Evolutionary conservation across 37 sponge, comb jelly and placozoan genomes (phyloP).

Genomic region (Lycopodina hypogea): DNA sequence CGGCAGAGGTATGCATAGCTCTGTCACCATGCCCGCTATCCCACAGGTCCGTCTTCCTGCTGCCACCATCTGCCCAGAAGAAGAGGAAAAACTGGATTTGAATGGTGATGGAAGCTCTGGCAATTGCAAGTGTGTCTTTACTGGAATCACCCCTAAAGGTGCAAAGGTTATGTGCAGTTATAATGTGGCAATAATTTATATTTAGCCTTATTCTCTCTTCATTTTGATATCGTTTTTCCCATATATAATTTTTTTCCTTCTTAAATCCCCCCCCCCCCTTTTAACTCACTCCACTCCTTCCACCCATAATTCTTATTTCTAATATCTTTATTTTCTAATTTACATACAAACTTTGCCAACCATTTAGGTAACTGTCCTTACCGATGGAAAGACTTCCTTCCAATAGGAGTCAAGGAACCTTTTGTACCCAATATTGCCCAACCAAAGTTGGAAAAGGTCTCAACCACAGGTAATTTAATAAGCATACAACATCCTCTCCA

Average conservation of each 20-base stretch:
- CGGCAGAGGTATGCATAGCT: background rate
- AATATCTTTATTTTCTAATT: background rate
- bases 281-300: background rate
- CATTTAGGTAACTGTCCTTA: constrained; percentile 71
- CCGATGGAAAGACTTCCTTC: constrained; percentile 49
- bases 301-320: background rate
- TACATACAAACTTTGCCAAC: too few species aligned
- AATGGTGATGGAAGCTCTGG: constrained; percentile 4
- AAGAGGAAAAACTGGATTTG: background rate
- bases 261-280: too few species aligned
- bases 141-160: constrained; percentile 46
- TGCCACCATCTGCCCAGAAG: background rate
- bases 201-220: too few species aligned
- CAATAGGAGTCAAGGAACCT: constrained; percentile 30
- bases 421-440: background rate
- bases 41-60: background rate
- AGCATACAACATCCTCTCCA: too few species aligned
- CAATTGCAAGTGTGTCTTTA: constrained; percentile 28
- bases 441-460: background rate
- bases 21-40: constrained; percentile 12
- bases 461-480: background rate
- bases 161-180: background rate
- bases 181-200: too few species aligned
- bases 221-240: too few species aligned
- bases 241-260: too few species aligned